Base-by-base conservation (phyloP, 2,888 invertebrate genomes). In the Eudasyphora cyanicolor region DNA sequence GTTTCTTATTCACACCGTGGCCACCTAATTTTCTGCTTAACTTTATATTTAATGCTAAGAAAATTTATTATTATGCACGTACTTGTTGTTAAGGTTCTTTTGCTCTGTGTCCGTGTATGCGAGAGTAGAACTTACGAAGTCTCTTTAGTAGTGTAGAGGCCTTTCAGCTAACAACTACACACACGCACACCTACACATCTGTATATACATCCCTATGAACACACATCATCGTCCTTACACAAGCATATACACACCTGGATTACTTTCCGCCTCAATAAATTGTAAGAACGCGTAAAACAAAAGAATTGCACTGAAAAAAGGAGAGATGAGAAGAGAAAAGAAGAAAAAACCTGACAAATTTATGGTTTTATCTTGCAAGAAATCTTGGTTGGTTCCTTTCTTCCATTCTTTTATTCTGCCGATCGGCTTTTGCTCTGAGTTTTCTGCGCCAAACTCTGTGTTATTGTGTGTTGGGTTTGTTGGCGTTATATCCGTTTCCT, bases 291-390 rank as follows among this genome's bases (percentile, higher is more conserved):
- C 42, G 24, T 67, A 38, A 67, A 67, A 42, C 67, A 67, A 67
- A 67, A 67, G 67, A 24, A 42, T 24, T 21, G 42, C 14, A 42
- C n/a, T n/a, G n/a, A n/a, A n/a, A n/a, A n/a, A 42, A 67, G 64
- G n/a, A n/a, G n/a, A n/a, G n/a, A n/a, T n/a, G n/a, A n/a, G n/a
- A n/a, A n/a, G n/a, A 8, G 35, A 0, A 21, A 7, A 54, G 19
- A 32, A 32, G 27, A 27, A 14, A 69, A 24, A 79, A 74, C 69
- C 14, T 83, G 80, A 80, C 77, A 83, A 80, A 83, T 83, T 83
- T 83, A 83, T 83, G 75, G 77, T 75, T 80, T 71, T 82, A 79
- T 79, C 73, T 79, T 62, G 38, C 19, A 76, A 79, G 67, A 67
- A 77, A 82, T 79, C 69, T 76, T 76, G 17, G n/a, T n/a, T n/a